These are phyloP conservation scores for Plagodis pulveraria DNA, from an alignment of 2,888 invertebrate genomes.

Conservation along the genomic window DNA sequence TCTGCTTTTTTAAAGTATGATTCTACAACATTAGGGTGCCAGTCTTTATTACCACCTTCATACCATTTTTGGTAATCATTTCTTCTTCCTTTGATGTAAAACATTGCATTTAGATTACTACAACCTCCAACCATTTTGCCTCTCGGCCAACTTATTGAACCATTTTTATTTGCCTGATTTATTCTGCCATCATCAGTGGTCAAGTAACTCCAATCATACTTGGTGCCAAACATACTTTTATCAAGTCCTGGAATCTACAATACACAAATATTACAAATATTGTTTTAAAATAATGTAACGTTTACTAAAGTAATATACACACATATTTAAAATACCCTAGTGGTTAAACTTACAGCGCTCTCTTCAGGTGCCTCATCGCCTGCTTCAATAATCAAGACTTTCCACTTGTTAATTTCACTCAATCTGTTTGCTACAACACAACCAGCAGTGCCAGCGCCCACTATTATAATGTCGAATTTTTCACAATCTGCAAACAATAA, in stretches of 20 bases:
- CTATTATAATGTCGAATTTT: conserved; percentile 78
- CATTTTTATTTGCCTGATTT: conserved; percentile 85
- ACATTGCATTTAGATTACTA: conserved; percentile 83
- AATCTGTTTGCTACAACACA: conserved; percentile 85
- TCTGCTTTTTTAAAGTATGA: conserved; percentile 81
- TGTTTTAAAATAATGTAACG: not conserved
- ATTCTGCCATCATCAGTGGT: conserved; percentile 89
- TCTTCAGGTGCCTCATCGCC: conserved; percentile 39
- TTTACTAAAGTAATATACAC: not conserved
- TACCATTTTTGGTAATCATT: conserved; percentile 83
- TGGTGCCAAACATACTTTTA: conserved; percentile 49
- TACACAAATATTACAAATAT: not conserved
- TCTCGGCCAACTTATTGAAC: conserved; percentile 78
- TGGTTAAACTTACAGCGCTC: conserved; percentile 35
- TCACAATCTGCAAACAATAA: conserved; percentile 33
- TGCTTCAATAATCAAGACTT: conserved; percentile 40
- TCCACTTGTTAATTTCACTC: conserved; percentile 55
- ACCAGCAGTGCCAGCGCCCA: conserved; percentile 86
- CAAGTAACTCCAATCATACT: conserved; percentile 92
- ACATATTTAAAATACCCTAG: not conserved
- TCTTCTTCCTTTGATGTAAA: conserved; percentile 80
- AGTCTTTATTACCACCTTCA: conserved; percentile 78
- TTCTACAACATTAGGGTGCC: conserved; percentile 79
- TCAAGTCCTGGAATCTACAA: conserved; percentile 51
- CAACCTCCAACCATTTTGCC: conserved; percentile 87